Evolutionary conservation across 2,113 vertebrate species (phyloP).

Genomic region (Callipepla squamata): DNA sequence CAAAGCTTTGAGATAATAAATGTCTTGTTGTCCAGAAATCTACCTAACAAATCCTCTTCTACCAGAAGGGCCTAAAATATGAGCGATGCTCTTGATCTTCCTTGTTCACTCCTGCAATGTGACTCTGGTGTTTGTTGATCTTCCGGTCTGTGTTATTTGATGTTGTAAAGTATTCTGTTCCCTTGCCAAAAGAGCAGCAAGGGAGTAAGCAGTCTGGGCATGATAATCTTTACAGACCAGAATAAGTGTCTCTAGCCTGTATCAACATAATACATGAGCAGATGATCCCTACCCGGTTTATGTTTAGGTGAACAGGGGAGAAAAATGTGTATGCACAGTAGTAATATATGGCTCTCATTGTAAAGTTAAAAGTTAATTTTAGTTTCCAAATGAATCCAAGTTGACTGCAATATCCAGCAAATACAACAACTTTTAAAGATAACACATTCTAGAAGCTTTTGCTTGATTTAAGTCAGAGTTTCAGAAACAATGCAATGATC

Average conservation of each 20-base stretch:
- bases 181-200: background rate
- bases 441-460: background rate
- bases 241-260: background rate
- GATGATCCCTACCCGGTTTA: background rate
- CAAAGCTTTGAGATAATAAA: background rate
- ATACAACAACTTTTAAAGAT: background rate
- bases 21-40: background rate
- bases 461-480: background rate
- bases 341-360: background rate
- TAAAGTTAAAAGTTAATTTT: background rate
- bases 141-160: background rate
- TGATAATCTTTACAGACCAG: background rate
- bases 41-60: background rate
- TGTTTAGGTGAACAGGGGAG: background rate
- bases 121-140: background rate
- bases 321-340: background rate
- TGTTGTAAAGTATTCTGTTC: background rate
- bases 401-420: background rate
- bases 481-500: background rate
- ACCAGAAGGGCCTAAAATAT: background rate
- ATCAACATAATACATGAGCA: background rate
- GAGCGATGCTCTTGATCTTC: background rate
- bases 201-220: background rate
- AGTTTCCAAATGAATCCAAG: background rate
- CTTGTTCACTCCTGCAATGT: background rate